phyloP scores from a whole-genome alignment of 2,797 vertebrate species.

The Borostomias antarcticus region DNA sequence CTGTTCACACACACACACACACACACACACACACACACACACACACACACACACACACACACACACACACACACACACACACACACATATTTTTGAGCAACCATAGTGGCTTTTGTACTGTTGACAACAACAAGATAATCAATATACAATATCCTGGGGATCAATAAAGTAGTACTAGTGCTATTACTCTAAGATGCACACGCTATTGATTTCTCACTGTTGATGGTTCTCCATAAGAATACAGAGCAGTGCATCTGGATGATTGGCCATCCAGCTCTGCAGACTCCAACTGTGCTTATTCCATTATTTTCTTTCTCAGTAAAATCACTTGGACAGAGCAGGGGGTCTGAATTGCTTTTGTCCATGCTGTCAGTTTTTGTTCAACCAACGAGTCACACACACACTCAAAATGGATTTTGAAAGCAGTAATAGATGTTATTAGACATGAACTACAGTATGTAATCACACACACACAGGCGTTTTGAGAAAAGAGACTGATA shows the following conservation, averaged over 20 bases:
- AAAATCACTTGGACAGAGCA: neutral
- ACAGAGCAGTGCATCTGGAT: neutral
- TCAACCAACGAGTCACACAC: neutral
- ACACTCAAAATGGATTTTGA: too few relatives aligned
- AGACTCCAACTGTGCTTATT: neutral
- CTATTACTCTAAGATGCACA: too few relatives aligned
- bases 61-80: neutral
- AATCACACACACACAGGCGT: too few relatives aligned
- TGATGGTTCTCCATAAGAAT: neutral
- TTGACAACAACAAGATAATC: too few relatives aligned
- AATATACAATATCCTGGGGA: too few relatives aligned
- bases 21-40: conserved; percentile 14
- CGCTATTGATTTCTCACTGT: neutral
- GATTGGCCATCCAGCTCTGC: neutral
- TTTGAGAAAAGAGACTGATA: too few relatives aligned
- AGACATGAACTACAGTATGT: too few relatives aligned
- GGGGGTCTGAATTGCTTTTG: too few relatives aligned
- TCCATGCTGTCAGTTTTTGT: neutral
- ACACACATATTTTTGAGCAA: neutral
- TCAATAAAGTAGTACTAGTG: too few relatives aligned
- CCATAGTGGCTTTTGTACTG: too few relatives aligned
- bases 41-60: conserved; percentile 17
- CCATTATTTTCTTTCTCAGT: neutral
- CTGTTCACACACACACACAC: conserved; percentile 18
- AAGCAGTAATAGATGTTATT: too few relatives aligned